Percentiles rank a stretch among this genome's conserved stretches.
Conservation (phyloP, 2,113 vertebrate species). For the Sander vitreus region DNA sequence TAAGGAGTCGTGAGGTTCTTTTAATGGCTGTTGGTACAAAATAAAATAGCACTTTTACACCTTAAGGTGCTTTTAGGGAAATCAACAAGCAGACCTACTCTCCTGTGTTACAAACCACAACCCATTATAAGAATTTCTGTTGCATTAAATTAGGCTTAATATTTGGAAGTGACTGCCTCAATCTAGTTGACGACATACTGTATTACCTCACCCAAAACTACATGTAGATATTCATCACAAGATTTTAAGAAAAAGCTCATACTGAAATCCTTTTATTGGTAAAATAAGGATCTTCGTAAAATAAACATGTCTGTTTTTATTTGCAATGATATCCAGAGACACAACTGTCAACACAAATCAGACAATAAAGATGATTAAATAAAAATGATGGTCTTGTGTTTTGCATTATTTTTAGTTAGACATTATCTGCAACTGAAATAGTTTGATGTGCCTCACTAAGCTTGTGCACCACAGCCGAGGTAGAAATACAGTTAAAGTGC, state of each 20-base stretch:
- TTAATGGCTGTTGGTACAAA: slow-evolving; percentile 45
- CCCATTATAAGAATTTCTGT: neutral
- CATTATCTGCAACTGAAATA: neutral
- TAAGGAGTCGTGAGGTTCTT: slow-evolving; percentile 18
- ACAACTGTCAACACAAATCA: slow-evolving; percentile 19
- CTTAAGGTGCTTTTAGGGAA: slow-evolving; percentile 40
- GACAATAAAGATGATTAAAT: neutral
- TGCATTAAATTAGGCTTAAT: slow-evolving; percentile 6
- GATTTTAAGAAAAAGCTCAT: neutral
- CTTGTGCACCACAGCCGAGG: neutral
- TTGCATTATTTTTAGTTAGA: slow-evolving; percentile 9
- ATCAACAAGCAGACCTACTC: neutral
- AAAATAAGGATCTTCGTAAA: neutral
- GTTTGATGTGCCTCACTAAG: neutral
- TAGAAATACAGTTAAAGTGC: slow-evolving; percentile 3
- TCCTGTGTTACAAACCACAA: neutral
- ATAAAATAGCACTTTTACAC: slow-evolving; percentile 30
- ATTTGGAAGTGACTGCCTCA: neutral
- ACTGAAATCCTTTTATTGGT: neutral
- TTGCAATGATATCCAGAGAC: neutral
- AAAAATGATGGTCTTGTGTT: neutral
- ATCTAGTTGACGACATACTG: neutral
- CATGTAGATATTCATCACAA: neutral
- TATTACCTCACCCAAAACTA: neutral
- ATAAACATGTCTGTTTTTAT: neutral